Base-by-base conservation (phyloP, 2,113 vertebrate species). In the Phyllostomus hastatus region DNA sequence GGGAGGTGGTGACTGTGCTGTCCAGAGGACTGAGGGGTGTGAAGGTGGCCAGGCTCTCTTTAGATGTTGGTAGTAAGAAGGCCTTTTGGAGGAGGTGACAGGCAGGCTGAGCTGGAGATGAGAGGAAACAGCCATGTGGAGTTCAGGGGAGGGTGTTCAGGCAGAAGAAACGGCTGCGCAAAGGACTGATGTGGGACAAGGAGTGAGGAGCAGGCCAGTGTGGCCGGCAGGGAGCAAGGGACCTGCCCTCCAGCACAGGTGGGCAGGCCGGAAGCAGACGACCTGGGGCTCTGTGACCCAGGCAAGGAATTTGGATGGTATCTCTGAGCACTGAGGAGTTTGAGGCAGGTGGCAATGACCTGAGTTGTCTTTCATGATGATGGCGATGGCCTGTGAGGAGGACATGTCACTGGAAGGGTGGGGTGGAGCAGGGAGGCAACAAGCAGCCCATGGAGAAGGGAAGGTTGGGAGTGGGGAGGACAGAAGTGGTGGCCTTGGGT, bases 321-420 rank as follows among this genome's bases (percentile, higher is more conserved):
- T 67, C 12, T 0, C 0, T 14, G 73, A 35, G 57, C 19, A 0
- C 2, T 15, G 64, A 48, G 54, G 64, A 19, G 35, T n/a, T 41
- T 33, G 43, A 57, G 64, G 38, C 28, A 15, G 19, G 41, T 59
- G 1, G 57, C 5, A 19, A n/a, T 61, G 46, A 43, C 33, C 57
- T 8, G n/a, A 88, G 31, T 19, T 50, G 41, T 35, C 26, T 2
- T 87, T 31, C 50, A 0, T 66, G 50, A 78, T 10, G 5, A 33
- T 38, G 2, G 52, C 43, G 33, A 6, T 76, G 59, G 87, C 64
- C 69, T 3, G 7, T 15, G 54, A 81, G 81, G 41, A 80, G 67
- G 66, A 14, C 22, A 14, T 10, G 2, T 4, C 20, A 50, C 4
- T 0, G 4, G 80, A 31, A 50, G 5, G 48, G 33, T 35, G 50